Base-by-base conservation (phyloP, 1,140 invertebrate species). In the Dendroctonus valens region DNA sequence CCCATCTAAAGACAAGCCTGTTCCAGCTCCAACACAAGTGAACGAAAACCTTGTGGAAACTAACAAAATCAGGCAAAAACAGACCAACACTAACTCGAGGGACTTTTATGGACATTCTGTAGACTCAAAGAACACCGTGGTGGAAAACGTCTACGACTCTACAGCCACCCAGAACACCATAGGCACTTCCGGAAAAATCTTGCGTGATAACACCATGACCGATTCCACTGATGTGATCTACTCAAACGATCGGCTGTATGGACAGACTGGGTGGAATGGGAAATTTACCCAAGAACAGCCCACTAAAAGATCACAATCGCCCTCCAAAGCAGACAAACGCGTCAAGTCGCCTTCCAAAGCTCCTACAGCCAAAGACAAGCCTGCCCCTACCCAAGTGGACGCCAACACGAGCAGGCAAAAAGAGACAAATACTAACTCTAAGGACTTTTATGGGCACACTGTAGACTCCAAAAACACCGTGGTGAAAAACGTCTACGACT, bases 221-320 rank as follows among this genome's bases (percentile, higher is more conserved):
- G 74, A 73, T 55, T 67, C 69, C 15, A 76, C 62, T 9, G 76
- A 77, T 66, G 41, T 75, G 11, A 66, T 77, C 9, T 77, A 75
- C 70, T 77, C 75, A 11, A 75, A 76, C 62, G 73, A 77, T 41
- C 59, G 76, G 53, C 75, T 70, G 51, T 77, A 77, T 63, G 76
- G 75, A 44, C 75, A 76, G 69, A 74, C 73, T 46, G 74, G 73
- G 12, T 77, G 76, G 76, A 77, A 76, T 68, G 76, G 76, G 7
- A 58, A 75, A 59, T 77, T 77, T 59, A 69, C 67, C 7, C 74
- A 71, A 38, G 73, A 73, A 63, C 70, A 41, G 41, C 41, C 41
- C 38, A 26, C 26, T 26, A 26, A 26, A 26, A 1, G 26, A 26
- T 26, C 26, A 3, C 26, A 26, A 26, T 26, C 26, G 26, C 26